Base-by-base conservation (phyloP, 2,113 vertebrate species). In the Stegastes partitus region DNA sequence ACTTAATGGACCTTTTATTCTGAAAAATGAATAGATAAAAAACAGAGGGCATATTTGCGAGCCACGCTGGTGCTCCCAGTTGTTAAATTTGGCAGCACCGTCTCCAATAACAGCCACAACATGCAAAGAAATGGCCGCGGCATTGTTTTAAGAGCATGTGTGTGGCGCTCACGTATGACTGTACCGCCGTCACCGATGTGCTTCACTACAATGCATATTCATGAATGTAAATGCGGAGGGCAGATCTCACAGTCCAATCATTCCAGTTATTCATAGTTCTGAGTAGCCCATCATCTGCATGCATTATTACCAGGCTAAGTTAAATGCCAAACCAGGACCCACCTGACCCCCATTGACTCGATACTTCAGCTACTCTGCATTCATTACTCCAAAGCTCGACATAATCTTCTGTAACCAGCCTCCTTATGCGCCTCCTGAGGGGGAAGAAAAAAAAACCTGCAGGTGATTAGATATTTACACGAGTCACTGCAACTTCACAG, bases 161-260 rank as follows among this genome's bases (percentile, higher is more conserved):
- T 1, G 23, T 14, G 7, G 23, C 18, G 7, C n/a, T 57, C 61
- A 1, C 3, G 3, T 23, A 16, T 14, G 45, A 49, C 68, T 55
- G 28, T 16, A 12, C 26, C 4, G 8, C 65, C 68, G 23, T 68
- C 65, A 62, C 21, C 34, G 16, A 22, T 26, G 25, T 39, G 26
- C 21, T 86, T 68, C 26, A 61, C 42, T 14, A 5, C 28, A 5
- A 73, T 90, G 45, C 90, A 87, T 91, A 88, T 87, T 89, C 68
- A 89, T 77, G 15, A 26, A 88, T 93, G 85, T 58, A 92, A 91
- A 92, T 89, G 57, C 64, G 59, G 66, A 34, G 74, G 56, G 54
- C 67, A 68, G 53, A 83, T 80, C 59, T 42, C 37, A 14, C 56
- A 34, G 59, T 69, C 53, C 65, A 87, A 83, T 89, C 85, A 79